Percentiles rank a stretch among this genome's conserved stretches.
phyloP scores from a whole-genome alignment of 2,888 invertebrate species.

The Synergus itoensis region DNA sequence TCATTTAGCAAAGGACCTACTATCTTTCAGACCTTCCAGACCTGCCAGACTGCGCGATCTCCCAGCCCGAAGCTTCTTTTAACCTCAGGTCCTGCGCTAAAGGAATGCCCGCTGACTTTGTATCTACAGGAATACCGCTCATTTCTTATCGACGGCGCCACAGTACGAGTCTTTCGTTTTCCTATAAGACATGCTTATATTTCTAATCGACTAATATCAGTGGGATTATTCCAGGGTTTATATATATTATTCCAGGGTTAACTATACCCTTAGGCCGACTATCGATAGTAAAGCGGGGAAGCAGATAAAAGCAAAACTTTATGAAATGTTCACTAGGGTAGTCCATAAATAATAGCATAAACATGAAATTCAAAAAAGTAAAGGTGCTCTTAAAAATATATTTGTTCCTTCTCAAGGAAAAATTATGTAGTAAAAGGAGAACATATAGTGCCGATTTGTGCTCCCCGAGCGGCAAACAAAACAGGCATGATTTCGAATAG shows the following conservation, averaged over 20 bases:
- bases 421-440: too few species aligned
- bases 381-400: too few species aligned
- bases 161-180: not conserved
- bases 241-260: not conserved
- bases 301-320: too few species aligned
- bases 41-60: not conserved
- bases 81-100: slow-evolving; percentile 9
- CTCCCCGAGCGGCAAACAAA: too few species aligned
- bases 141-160: not conserved
- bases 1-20: slow-evolving; percentile 32
- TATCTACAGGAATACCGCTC: not conserved
- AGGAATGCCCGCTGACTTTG: slow-evolving; percentile 26
- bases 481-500: not conserved
- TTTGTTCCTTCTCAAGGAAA: too few species aligned
- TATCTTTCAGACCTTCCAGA: not conserved
- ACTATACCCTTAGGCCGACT: not conserved
- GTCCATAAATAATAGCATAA: too few species aligned
- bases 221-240: not conserved
- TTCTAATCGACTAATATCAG: not conserved
- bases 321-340: too few species aligned
- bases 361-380: too few species aligned
- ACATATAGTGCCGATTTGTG: too few species aligned
- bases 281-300: too few species aligned
- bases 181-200: not conserved
- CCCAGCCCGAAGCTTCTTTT: not conserved